These are phyloP conservation scores for Eudasyphora cyanicolor DNA, from an alignment of 2,888 invertebrate species.

Conservation along the genomic window DNA sequence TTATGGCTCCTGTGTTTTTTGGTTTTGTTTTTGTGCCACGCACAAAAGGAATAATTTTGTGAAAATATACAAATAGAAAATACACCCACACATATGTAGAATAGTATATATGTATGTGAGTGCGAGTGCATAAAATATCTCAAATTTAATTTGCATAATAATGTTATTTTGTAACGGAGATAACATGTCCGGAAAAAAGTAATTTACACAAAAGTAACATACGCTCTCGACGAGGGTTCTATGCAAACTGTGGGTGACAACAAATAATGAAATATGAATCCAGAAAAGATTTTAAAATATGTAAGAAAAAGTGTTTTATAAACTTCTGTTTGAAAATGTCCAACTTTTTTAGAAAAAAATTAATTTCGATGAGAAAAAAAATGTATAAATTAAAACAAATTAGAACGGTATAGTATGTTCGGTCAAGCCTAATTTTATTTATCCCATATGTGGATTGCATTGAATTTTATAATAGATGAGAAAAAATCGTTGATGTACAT, in stretches of 20 bases:
- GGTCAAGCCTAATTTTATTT: too few relatives aligned
- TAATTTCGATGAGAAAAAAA: too few relatives aligned
- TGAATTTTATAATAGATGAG: too few relatives aligned
- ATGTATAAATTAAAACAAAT: too few relatives aligned
- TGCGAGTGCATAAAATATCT: neutral
- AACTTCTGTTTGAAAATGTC: too few relatives aligned
- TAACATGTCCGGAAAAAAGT: neutral
- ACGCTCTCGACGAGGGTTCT: neutral
- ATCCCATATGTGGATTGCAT: too few relatives aligned
- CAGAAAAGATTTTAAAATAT: too few relatives aligned
- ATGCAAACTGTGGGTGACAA: neutral
- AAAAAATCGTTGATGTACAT: too few relatives aligned
- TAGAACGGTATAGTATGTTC: too few relatives aligned
- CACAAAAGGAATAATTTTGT: neutral
- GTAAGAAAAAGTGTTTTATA: too few relatives aligned
- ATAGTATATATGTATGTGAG: neutral
- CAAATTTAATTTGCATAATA: slow-evolving; percentile 26
- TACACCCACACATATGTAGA: neutral
- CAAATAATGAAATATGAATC: too few relatives aligned
- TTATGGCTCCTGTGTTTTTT: slow-evolving; percentile 5
- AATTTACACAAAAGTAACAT: slow-evolving; percentile 23
- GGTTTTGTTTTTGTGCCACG: neutral
- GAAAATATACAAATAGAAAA: neutral
- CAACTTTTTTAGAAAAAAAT: too few relatives aligned
- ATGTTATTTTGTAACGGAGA: slow-evolving; percentile 17